Percentiles rank a stretch among this genome's conserved stretches.
phyloP scores from a whole-genome alignment of 2,113 vertebrate genomes.

The Entomyzon cyanotis region DNA sequence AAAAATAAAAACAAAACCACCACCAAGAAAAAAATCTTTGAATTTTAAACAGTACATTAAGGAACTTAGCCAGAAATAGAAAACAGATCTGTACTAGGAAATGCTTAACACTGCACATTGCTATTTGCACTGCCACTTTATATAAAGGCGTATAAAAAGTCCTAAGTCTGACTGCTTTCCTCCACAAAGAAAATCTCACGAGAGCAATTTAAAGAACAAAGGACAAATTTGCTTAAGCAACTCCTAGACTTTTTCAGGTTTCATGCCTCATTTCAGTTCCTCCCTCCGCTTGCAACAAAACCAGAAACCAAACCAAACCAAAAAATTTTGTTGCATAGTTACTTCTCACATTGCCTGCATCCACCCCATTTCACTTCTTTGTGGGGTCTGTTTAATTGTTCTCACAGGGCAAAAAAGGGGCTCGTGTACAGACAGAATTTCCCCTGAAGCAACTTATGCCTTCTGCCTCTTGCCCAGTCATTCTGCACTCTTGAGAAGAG shows the following conservation, averaged over 20 bases:
- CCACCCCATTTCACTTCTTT: neutral
- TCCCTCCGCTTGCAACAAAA: neutral
- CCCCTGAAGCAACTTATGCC: neutral
- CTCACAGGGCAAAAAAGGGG: neutral
- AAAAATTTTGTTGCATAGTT: neutral
- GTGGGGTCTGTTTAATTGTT: neutral
- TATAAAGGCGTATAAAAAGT: neutral
- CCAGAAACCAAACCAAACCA: neutral
- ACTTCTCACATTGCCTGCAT: neutral
- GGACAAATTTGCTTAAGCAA: neutral
- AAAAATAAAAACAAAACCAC: neutral
- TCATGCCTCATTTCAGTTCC: neutral
- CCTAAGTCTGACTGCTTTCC: neutral
- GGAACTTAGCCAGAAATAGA: neutral
- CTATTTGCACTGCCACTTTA: neutral
- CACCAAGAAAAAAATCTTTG: fast-evolving
- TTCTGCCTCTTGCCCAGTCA: neutral
- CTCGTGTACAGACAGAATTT: neutral
- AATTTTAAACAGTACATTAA: neutral
- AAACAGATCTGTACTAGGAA: neutral
- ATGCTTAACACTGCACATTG: neutral
- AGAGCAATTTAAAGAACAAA: neutral
- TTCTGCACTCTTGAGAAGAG: neutral
- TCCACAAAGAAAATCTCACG: neutral
- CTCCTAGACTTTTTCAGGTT: neutral